Evolutionary conservation across 2,113 vertebrate genomes (phyloP).

Genomic region (Oncorhynchus kisutch): DNA sequence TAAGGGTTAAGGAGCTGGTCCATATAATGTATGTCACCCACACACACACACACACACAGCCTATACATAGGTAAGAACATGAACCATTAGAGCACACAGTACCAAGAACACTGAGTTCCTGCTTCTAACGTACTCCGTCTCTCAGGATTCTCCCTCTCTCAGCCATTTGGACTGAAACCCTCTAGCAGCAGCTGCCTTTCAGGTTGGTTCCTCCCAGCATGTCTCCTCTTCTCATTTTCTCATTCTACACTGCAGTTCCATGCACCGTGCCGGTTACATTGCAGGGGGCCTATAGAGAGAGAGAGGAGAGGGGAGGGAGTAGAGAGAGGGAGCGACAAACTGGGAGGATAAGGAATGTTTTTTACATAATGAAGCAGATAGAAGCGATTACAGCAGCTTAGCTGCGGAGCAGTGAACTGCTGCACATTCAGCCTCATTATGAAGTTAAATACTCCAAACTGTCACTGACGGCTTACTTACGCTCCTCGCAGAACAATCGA

Average conservation of each 20-base stretch:
- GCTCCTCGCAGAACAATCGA: conserved; percentile 66
- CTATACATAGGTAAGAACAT: no score
- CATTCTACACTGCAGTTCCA: background rate
- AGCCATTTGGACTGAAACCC: conserved; percentile 29
- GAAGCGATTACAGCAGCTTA: conserved; percentile 76
- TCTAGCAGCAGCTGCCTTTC: conserved; percentile 22
- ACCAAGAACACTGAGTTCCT: no score
- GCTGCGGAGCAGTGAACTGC: conserved; percentile 67
- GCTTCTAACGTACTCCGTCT: no score
- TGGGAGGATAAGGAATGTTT: conserved; percentile 63
- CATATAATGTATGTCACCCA: no score
- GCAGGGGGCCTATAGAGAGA: conserved; percentile 22
- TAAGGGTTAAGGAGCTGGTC: no score
- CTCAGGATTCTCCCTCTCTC: background rate
- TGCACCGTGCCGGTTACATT: conserved; percentile 30
- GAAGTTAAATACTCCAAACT: conserved; percentile 77
- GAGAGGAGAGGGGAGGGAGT: conserved; percentile 38
- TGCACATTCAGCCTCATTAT: conserved; percentile 72
- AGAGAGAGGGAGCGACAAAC: conserved; percentile 42
- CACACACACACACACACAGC: no score
- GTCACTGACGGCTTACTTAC: conserved; percentile 76
- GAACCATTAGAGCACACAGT: no score
- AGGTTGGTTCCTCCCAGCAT: conserved; percentile 31
- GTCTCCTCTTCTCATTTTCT: background rate
- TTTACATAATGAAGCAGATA: conserved; percentile 80